Conservation (phyloP, 2,113 vertebrate species). For the Aptenodytes patagonicus region DNA sequence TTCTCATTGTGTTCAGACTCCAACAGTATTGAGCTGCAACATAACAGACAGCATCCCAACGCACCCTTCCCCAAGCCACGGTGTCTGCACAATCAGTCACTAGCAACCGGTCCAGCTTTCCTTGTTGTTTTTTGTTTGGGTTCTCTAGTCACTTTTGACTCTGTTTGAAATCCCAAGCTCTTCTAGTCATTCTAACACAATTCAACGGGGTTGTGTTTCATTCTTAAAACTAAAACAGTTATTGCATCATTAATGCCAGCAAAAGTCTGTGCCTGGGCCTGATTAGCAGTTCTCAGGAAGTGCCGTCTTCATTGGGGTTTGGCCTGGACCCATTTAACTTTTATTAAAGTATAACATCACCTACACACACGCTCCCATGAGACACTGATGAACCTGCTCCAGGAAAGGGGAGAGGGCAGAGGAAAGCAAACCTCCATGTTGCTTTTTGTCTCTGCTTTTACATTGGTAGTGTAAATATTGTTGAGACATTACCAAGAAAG, state of each 20-base stretch:
- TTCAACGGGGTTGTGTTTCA: neutral
- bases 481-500: neutral
- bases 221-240: neutral
- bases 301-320: neutral
- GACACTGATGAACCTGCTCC: neutral
- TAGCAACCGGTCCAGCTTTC: neutral
- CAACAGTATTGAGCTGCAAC: constrained; percentile 1
- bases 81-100: neutral
- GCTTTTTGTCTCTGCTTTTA: neutral
- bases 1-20: neutral
- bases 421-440: neutral
- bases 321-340: neutral
- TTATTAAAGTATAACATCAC: neutral
- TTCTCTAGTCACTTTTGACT: neutral
- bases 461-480: neutral
- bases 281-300: neutral
- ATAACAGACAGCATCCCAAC: neutral
- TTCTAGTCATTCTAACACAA: neutral
- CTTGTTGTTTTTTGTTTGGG: neutral
- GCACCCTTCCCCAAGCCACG: neutral
- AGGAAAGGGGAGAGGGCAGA: neutral
- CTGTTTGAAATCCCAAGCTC: neutral
- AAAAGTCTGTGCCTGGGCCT: neutral
- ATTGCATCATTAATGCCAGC: neutral
- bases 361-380: neutral